A percentile compares a stretch with the other conserved stretches of the same genome.
These are phyloP conservation scores for Calephelis perditalis DNA, from an alignment of 2,888 invertebrate genomes.

Conservation along the genomic window DNA sequence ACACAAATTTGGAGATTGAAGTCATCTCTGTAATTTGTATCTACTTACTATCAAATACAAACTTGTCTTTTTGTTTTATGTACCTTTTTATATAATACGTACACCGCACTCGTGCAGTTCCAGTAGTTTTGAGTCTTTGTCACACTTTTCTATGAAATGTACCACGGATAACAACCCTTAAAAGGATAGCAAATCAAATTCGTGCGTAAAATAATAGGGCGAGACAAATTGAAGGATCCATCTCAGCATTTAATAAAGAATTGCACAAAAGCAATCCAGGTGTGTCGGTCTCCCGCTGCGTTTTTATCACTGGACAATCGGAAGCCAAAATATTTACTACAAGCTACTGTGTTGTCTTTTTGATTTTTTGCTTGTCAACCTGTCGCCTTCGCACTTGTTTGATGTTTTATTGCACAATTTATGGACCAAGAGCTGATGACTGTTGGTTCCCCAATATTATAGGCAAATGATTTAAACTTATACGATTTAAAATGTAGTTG, in stretches of 20 bases:
- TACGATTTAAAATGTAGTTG: too few relatives aligned
- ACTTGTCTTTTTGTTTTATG: too few relatives aligned
- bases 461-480: too few relatives aligned
- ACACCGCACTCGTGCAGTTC: too few relatives aligned
- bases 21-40: too few relatives aligned
- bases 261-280: conserved; percentile 25
- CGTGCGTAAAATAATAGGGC: neutral
- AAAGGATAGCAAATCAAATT: conserved; percentile 8
- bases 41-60: too few relatives aligned
- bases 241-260: neutral
- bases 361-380: conserved; percentile 27
- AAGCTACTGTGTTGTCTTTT: conserved; percentile 31
- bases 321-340: conserved; percentile 64
- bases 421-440: neutral
- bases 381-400: conserved; percentile 27
- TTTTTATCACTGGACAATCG: conserved; percentile 37
- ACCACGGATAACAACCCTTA: neutral
- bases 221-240: conserved; percentile 1
- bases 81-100: too few relatives aligned
- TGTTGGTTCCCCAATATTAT: neutral
- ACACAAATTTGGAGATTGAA: too few relatives aligned
- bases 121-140: too few relatives aligned
- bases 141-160: too few relatives aligned
- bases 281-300: conserved; percentile 30
- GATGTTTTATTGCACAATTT: conserved; percentile 20